Evolutionary conservation across 2,797 vertebrate species (phyloP).

Genomic region (Hirundo rustica): DNA sequence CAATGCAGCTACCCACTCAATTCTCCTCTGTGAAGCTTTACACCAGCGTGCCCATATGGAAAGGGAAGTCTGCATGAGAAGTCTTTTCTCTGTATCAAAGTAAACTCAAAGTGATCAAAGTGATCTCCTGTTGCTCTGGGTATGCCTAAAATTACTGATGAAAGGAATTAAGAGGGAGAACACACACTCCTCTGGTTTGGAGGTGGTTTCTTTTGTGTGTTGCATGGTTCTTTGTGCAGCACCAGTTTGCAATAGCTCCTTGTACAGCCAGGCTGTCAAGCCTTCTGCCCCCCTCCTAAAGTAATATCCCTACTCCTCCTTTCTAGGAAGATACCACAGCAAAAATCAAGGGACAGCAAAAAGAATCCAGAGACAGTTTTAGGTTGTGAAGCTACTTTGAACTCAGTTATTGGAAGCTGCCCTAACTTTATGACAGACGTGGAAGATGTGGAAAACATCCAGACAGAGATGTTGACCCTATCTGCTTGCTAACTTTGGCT

Average conservation of each 20-base stretch:
- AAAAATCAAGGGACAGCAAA: neutral
- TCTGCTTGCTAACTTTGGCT: neutral
- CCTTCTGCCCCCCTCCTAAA: neutral
- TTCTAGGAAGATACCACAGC: neutral
- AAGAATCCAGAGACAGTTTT: neutral
- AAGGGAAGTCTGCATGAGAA: neutral
- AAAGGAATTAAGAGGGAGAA: neutral
- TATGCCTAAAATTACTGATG: slow-evolving; percentile 1
- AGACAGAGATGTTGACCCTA: neutral
- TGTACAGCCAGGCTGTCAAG: neutral
- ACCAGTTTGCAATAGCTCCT: neutral
- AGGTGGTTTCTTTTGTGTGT: neutral
- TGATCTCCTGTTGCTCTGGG: neutral
- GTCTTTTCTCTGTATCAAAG: neutral
- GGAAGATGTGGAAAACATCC: neutral
- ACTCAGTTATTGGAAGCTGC: neutral
- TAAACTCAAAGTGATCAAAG: neutral
- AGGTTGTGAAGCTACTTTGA: neutral
- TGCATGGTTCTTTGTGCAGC: neutral
- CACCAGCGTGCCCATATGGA: neutral
- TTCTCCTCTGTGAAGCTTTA: neutral
- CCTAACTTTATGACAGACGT: neutral
- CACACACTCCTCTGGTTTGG: neutral
- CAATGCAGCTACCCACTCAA: neutral
- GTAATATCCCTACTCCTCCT: neutral